phyloP scores from a whole-genome alignment of 2,888 invertebrate genomes.

The Drosophila gaucha region DNA sequence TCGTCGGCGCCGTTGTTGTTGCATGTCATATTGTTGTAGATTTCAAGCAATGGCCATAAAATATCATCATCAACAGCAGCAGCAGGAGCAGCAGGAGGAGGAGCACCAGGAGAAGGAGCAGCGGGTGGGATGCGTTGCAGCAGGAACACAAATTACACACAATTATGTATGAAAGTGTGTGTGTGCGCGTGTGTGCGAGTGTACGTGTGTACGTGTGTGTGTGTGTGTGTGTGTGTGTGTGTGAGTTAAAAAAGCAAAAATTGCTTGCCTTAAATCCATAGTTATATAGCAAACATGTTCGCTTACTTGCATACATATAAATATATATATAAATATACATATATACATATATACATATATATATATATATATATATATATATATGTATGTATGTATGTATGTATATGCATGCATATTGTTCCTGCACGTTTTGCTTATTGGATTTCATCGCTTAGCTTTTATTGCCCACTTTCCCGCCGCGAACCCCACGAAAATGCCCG shows the following conservation, averaged over 20 bases:
- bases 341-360: neutral
- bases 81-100: conserved; percentile 24
- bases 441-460: conserved; percentile 25
- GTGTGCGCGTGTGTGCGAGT: neutral
- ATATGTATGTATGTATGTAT: conserved; percentile 3
- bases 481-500: neutral
- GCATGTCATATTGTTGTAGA: conserved; percentile 21
- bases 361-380: conserved; percentile 2
- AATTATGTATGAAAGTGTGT: conserved; percentile 5
- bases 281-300: conserved; percentile 2
- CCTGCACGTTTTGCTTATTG: conserved; percentile 10
- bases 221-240: neutral
- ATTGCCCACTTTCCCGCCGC: neutral
- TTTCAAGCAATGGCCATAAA: conserved; percentile 47
- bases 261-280: conserved; percentile 11
- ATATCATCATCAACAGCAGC: conserved; percentile 34
- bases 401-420: conserved; percentile 7
- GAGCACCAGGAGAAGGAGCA: conserved; percentile 9
- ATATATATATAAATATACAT: conserved; percentile 1
- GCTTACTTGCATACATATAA: neutral
- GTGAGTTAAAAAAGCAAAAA: conserved; percentile 27
- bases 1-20: conserved; percentile 7
- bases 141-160: conserved; percentile 35
- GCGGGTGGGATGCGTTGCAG: conserved; percentile 7
- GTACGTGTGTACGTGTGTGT: neutral